Evolutionary conservation across 2,888 invertebrate genomes (phyloP), one percentile per base, ranked within the genome.

Genomic region (Mimas tiliae): DNA sequence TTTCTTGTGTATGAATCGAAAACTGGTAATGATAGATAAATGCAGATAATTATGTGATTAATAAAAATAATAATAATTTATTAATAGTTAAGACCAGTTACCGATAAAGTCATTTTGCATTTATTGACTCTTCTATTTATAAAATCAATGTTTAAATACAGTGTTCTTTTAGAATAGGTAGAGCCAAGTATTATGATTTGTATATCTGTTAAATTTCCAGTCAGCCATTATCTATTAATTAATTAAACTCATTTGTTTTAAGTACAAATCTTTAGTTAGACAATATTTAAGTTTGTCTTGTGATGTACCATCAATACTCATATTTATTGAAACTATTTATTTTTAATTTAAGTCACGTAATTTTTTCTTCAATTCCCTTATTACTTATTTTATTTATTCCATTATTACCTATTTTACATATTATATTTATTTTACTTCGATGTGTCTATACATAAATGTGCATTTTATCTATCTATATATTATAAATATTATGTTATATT

Each of bases 291-390:
- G 6, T 21, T 42, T 58, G 58, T 58, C 42, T 0, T 38, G 19
- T 47, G 48, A 34, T 65, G 8, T 64, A 68, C 16, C 62, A 64
- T 63, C 64, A 69, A 47, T 47, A 42, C 19, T 34, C 27, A 47
- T 67, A 70, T 69, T 71, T 69, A 72, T 71, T 65, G 66, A 75
- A 72, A 70, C 72, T 74, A 82, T 73, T 82, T 82, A 82, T 82
- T 81, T 11, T 45, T 77, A 76, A 74, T 38, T 68, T 75, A 76
- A 74, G 51, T 34, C 53, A 69, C 74, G 70, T 68, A 67, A 11
- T 0, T 50, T 9, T 19, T 65, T 65, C 27, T 6, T 38, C 11
- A 9, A 38, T 62, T 27, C 62, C 27, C 45, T 12, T 42, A 19
- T 63, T 53, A 21, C 47, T 33, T 64, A n/a, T 21, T 65, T 42